These are phyloP conservation scores for Neodontobutis hainanensis DNA, from an alignment of 2,113 vertebrate genomes.

Conservation along the genomic window DNA sequence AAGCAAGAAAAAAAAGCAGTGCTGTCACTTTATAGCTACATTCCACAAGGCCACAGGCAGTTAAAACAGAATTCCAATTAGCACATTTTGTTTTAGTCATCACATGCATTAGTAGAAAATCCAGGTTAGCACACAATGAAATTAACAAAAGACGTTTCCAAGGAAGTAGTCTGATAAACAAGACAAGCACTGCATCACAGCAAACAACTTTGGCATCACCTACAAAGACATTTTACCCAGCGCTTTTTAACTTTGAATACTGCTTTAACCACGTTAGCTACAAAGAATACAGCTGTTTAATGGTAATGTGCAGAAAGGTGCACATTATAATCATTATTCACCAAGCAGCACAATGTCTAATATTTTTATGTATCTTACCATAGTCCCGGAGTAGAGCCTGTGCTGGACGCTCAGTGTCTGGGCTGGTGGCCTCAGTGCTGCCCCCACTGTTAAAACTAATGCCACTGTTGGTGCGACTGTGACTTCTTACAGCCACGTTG, in stretches of 20 bases:
- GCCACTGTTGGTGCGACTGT: conserved; percentile 92
- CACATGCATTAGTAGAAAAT: conserved; percentile 49
- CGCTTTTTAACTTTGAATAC: conserved; percentile 71
- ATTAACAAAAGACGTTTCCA: background rate
- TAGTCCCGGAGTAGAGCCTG: conserved; percentile 93
- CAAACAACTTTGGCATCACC: conserved; percentile 51
- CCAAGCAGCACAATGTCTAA: background rate
- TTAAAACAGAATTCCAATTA: conserved; percentile 11
- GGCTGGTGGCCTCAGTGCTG: conserved; percentile 89
- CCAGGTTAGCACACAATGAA: conserved; percentile 26
- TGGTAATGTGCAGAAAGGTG: conserved; percentile 1
- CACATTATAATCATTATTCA: conserved; percentile 7
- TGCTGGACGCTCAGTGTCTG: conserved; percentile 89
- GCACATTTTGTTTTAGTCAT: conserved; percentile 1
- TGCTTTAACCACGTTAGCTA: conserved; percentile 76
- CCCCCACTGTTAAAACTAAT: conserved; percentile 90
- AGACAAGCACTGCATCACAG: conserved; percentile 56
- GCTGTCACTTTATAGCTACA: background rate
- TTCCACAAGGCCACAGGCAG: background rate
- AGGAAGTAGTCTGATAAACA: conserved; percentile 29
- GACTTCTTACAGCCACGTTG: conserved; percentile 76
- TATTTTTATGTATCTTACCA: conserved; percentile 78
- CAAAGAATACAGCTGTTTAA: conserved; percentile 34
- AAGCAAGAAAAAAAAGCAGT: conserved; percentile 55
- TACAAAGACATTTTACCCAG: conserved; percentile 75